Percentiles rank a stretch among this genome's conserved stretches.
Evolutionary conservation across 1,140 invertebrate genomes (phyloP).

Genomic region (Latrodectus geometricus): DNA sequence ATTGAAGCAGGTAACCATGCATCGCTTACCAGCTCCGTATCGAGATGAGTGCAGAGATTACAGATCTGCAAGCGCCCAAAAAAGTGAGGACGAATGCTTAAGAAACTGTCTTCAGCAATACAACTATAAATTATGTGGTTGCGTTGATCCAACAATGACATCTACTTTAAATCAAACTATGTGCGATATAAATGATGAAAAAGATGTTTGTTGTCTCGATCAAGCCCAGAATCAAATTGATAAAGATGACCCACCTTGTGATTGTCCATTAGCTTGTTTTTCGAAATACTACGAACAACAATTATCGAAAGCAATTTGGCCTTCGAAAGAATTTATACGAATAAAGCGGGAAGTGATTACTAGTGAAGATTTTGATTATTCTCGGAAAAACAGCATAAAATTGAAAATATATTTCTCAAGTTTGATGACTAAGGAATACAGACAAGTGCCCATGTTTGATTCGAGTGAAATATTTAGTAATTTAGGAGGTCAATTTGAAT

Average conservation of each 20-base stretch:
- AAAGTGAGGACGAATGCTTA: conserved; percentile 1
- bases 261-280: neutral
- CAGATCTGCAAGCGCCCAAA: neutral
- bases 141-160: conserved; percentile 13
- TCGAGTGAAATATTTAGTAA: neutral
- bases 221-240: neutral
- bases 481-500: neutral
- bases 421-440: neutral
- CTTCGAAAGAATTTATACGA: neutral
- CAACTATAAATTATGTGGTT: conserved; percentile 9
- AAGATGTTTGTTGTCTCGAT: neutral
- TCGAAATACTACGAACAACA: neutral
- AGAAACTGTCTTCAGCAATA: conserved; percentile 15
- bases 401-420: neutral
- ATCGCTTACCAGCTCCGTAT: conserved; percentile 1
- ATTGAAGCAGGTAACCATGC: conserved; percentile 44
- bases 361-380: no score
- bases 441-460: neutral
- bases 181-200: neutral
- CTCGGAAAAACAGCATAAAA: neutral
- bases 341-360: no score
- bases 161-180: neutral
- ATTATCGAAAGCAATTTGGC: neutral
- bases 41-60: conserved; percentile 19
- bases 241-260: neutral